Evolutionary conservation across 2,797 vertebrate genomes (phyloP), one percentile per base, ranked within the genome.

Genomic region (Mus caroli): DNA sequence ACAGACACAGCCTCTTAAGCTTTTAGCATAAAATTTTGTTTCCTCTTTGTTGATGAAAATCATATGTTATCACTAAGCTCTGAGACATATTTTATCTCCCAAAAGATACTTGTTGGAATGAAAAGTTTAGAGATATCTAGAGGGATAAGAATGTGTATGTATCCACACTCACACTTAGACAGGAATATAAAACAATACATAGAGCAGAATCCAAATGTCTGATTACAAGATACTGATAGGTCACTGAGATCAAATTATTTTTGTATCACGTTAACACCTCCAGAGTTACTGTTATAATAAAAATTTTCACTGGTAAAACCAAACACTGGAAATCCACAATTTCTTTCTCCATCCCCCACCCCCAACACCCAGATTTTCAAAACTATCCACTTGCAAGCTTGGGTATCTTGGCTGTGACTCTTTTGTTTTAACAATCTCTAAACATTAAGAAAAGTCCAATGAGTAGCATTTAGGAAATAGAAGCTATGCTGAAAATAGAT

Each of bases 71-170:
- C 85, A 96, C 86, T 82, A 92, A 75, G 82, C 92, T 94, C 94
- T 82, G 95, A 26, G 90, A 96, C 79, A 95, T 80, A 97, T 93
- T 97, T 80, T 96, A 83, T 90, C 88, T 76, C 92, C 69, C 77
- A 91, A 95, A 94, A 56, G 94, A 96, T 96, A 97, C 58, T 85
- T 98, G 92, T 96, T 92, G 94, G 85, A 95, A 97, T 94, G 92
- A 97, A 98, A 98, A 97, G 96, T 94, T 98, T 98, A 97, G 28
- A 79, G 28, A 79, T 97, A 95, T 95, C 97, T 92, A 89, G 46
- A 97, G 93, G 96, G 88, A 93, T 52, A 37, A 46, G 40, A 56
- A n/a, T 89, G 40, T 89, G 37, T 75, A 6, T 76, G 17, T 46
- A 58, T 34, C 43, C 6, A 34, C 19, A 62, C 31, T 6, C 58